A percentile compares a stretch with the other conserved stretches of the same genome.
phyloP scores from a whole-genome alignment of 30 jellyfish, hydroid and myxozoan species.

The Hydractinia symbiolongicarpus region DNA sequence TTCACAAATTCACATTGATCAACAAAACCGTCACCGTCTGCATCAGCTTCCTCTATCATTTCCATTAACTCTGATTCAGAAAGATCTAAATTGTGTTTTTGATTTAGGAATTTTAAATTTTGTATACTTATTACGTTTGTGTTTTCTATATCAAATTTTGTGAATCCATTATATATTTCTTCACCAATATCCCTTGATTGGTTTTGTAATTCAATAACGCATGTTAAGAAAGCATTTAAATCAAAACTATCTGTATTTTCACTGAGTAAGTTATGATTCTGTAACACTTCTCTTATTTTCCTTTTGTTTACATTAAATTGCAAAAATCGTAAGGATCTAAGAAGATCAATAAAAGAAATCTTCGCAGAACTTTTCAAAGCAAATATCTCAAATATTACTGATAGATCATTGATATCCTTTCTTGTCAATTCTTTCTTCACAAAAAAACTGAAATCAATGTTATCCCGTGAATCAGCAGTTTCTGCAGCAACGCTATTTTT shows the following conservation, averaged over 20 bases:
- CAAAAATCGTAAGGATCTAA: constrained; percentile 2
- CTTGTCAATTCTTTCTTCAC: background rate
- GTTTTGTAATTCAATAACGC: background rate
- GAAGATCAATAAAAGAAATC: background rate
- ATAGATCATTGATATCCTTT: background rate
- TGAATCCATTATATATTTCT: constrained; percentile 10
- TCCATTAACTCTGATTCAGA: background rate
- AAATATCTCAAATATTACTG: background rate
- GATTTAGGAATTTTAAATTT: constrained; percentile 1
- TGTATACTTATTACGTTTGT: background rate
- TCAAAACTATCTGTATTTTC: background rate
- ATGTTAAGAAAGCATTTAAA: background rate
- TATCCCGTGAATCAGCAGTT: background rate
- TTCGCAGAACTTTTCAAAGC: background rate
- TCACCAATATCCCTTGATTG: background rate
- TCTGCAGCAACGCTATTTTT: too few relatives aligned
- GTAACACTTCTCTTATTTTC: background rate
- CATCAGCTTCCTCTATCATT: constrained; percentile 18
- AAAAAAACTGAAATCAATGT: background rate
- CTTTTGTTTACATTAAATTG: background rate
- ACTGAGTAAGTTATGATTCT: background rate
- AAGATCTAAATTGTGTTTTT: background rate
- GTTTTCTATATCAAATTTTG: constrained; percentile 1
- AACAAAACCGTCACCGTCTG: constrained; percentile 13
- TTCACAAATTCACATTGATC: background rate